Conservation (phyloP, 2,113 vertebrate species). For the Dicerorhinus sumatrensis region DNA sequence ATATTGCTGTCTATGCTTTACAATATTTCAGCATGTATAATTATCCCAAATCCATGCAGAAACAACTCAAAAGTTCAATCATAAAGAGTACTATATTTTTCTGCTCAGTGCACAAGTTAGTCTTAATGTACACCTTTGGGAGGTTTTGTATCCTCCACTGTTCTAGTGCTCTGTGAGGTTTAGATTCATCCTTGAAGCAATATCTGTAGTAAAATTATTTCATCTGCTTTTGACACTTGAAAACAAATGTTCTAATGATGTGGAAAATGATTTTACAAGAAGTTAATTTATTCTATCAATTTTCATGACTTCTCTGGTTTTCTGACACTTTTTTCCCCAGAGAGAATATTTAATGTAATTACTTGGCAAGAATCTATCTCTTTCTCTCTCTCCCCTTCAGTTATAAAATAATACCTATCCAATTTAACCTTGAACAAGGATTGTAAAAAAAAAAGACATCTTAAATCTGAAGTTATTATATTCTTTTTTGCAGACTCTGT, state of each 20-base stretch:
- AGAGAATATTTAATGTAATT: constrained; percentile 68
- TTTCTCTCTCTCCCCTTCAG: background rate
- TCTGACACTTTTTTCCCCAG: constrained; percentile 15
- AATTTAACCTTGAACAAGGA: background rate
- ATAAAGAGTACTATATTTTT: constrained; percentile 6
- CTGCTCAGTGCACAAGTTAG: constrained; percentile 22
- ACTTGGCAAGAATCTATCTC: background rate
- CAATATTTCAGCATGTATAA: constrained; percentile 8
- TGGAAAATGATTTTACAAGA: constrained; percentile 69
- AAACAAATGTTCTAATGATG: constrained; percentile 77
- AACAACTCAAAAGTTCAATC: constrained; percentile 14
- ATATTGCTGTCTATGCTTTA: constrained; percentile 8
- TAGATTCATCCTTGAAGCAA: constrained; percentile 55
- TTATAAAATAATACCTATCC: background rate
- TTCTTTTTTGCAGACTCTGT: constrained; percentile 7
- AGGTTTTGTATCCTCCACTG: background rate
- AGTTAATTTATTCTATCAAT: constrained; percentile 68
- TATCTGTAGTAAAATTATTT: constrained; percentile 47
- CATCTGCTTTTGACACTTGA: constrained; percentile 59
- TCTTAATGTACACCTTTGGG: constrained; percentile 36
- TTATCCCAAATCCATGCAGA: constrained; percentile 46
- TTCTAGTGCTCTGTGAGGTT: background rate
- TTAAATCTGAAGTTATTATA: constrained; percentile 11
- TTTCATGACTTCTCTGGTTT: constrained; percentile 65
- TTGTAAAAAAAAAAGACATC: background rate